phyloP scores from a whole-genome alignment of 2,113 vertebrate genomes.

The Catharus fuscescens region DNA sequence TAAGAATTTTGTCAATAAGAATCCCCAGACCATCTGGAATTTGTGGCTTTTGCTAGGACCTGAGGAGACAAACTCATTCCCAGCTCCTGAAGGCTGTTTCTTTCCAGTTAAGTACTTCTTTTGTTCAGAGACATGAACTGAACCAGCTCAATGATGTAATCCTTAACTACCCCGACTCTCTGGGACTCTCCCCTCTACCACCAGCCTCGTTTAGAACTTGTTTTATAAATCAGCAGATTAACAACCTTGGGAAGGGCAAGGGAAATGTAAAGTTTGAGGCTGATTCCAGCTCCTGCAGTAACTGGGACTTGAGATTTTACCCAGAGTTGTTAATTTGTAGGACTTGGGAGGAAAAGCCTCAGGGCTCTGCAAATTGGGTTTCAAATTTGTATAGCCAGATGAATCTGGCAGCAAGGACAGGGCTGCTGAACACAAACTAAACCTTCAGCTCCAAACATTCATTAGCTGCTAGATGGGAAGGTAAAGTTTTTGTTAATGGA shows the following conservation, averaged over 20 bases:
- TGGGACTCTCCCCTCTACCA: not conserved
- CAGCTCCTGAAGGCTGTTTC: not conserved
- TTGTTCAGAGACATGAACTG: conserved; percentile 4
- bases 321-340: not conserved
- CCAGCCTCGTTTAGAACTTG: not conserved
- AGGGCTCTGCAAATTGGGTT: not conserved
- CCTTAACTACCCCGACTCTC: not conserved
- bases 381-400: not conserved
- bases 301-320: not conserved
- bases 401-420: not conserved
- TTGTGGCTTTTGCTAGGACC: not conserved
- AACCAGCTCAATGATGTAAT: conserved; percentile 1
- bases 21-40: not conserved
- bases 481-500: not conserved
- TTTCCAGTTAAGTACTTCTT: not conserved
- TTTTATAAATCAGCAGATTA: not conserved
- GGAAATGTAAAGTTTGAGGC: not conserved
- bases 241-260: not conserved
- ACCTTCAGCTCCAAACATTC: not conserved
- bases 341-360: not conserved
- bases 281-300: not conserved
- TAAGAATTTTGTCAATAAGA: not conserved
- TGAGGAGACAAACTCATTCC: not conserved
- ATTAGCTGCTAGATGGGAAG: not conserved
- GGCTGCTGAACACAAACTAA: not conserved